Base-by-base conservation (phyloP, 1,140 invertebrate genomes). In the Trichonephila clavipes region DNA sequence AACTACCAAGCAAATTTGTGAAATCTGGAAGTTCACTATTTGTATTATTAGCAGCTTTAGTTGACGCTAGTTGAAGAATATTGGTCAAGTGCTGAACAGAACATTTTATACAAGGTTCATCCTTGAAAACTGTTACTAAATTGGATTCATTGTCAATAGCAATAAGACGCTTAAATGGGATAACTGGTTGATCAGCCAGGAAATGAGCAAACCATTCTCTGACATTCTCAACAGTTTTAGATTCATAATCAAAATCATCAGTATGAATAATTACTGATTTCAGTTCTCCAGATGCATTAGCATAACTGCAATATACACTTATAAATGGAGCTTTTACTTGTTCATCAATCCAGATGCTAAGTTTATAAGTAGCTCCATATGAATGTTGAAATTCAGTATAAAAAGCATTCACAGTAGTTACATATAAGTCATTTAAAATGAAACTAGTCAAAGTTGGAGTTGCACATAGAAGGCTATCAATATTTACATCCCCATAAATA, bases 351-450 rank as follows among this genome's bases (percentile, higher is more conserved):
- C 92, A 93, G 14, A 93, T 44, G 19, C 58, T 83, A 8, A 83
- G 18, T 16, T 59, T 88, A 24, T 88, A 93, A 19, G 92, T 93
- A n/a, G 86, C 92, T n/a, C 92, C 92, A 51, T 88, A 93, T 3
- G 87, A 77, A 64, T 88, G 82, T 44, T 93, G 92, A 64, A 93
- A 93, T n/a, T 93, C 92, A 19, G 92, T 93, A 34, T 93, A 93
- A 62, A 93, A 93, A 8, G 40, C 85, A 66, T 93, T 93, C 8
- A 93, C 62, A 8, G 92, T 72, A 7, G 86, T 58, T 18, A 88
- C 61, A 66, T 93, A 93, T 21, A 93, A 66, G 28, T 88, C 92
- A 51, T 93, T 88, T 18, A 93, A 21, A 51, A 93, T 88, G 24
- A 93, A 88, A 24, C 72, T 82, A 3, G 92, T 88, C 12, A 93